Conservation (phyloP, 2,888 invertebrate species). For the Cecidostiba fungosa region DNA sequence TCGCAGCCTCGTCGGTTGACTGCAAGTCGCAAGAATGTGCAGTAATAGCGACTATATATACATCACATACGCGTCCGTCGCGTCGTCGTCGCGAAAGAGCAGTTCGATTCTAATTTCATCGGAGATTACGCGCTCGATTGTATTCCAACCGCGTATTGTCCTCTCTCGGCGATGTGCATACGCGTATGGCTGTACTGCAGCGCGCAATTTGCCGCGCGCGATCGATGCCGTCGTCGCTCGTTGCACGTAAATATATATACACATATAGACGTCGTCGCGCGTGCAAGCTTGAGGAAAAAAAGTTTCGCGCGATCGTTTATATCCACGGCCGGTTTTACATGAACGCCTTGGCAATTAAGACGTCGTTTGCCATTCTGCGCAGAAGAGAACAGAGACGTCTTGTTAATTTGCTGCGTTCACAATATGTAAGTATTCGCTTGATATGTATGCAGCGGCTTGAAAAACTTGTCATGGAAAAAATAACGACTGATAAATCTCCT, state of each 20-base stretch:
- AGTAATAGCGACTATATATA: too few species aligned
- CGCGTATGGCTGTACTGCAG: background rate
- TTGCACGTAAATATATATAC: background rate
- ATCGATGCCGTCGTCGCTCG: background rate
- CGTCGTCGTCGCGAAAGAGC: background rate
- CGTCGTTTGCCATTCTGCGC: background rate
- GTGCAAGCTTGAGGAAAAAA: background rate
- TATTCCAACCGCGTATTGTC: background rate
- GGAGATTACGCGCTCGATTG: background rate
- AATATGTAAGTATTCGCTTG: too few species aligned
- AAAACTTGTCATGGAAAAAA: too few species aligned
- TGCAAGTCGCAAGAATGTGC: too few species aligned
- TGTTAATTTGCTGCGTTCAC: background rate
- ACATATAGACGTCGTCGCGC: background rate
- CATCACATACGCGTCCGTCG: too few species aligned
- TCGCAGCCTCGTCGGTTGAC: too few species aligned
- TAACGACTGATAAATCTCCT: too few species aligned
- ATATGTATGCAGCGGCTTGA: too few species aligned
- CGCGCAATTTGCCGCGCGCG: background rate
- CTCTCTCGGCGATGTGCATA: background rate
- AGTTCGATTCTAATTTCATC: constrained; percentile 23
- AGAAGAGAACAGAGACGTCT: background rate
- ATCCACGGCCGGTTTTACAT: background rate
- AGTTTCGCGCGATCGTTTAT: background rate
- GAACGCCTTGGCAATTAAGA: background rate